Conservation (phyloP, 92 coral and sea anemone genomes). For the Nematostella vectensis region DNA sequence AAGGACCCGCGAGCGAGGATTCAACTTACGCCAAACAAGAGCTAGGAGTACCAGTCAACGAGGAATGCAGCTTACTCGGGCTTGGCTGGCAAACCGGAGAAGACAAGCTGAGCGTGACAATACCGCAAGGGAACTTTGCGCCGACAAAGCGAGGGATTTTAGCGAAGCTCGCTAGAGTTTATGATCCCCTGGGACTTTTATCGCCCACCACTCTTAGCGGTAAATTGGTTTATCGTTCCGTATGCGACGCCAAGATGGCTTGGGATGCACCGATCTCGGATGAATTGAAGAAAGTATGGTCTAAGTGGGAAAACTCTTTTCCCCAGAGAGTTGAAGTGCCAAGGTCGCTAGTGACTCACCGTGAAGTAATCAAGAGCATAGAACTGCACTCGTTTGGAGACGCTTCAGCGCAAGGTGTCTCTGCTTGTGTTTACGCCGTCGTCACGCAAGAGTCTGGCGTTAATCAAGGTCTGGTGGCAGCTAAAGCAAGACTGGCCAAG, state of each 20-base stretch:
- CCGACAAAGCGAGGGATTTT: slow-evolving; percentile 36
- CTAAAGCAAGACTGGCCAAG: slow-evolving; percentile 43
- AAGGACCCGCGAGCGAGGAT: neutral
- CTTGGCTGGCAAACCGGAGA: slow-evolving; percentile 27
- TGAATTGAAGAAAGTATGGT: neutral
- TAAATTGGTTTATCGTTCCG: slow-evolving; percentile 22
- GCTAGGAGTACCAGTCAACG: slow-evolving; percentile 13
- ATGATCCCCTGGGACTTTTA: slow-evolving; percentile 40
- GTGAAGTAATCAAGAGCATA: slow-evolving; percentile 20
- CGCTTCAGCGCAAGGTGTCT: slow-evolving; percentile 20
- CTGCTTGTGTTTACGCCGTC: slow-evolving; percentile 39
- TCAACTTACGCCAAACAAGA: slow-evolving; percentile 29
- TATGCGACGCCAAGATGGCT: slow-evolving; percentile 25
- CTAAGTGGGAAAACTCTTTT: slow-evolving; percentile 2
- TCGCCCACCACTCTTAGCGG: slow-evolving; percentile 30
- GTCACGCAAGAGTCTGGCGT: slow-evolving; percentile 18
- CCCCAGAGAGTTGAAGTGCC: slow-evolving; percentile 7
- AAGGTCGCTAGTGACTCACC: slow-evolving; percentile 14
- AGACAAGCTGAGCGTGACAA: slow-evolving; percentile 20
- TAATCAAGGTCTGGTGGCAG: slow-evolving; percentile 31
- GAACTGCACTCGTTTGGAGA: slow-evolving; percentile 13
- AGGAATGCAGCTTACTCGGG: slow-evolving; percentile 32
- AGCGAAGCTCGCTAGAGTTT: slow-evolving; percentile 23
- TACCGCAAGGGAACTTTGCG: slow-evolving; percentile 13
- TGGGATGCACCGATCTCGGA: slow-evolving; percentile 10